Base-by-base conservation (phyloP, 2,888 invertebrate genomes). In the Lymantria dispar region DNA sequence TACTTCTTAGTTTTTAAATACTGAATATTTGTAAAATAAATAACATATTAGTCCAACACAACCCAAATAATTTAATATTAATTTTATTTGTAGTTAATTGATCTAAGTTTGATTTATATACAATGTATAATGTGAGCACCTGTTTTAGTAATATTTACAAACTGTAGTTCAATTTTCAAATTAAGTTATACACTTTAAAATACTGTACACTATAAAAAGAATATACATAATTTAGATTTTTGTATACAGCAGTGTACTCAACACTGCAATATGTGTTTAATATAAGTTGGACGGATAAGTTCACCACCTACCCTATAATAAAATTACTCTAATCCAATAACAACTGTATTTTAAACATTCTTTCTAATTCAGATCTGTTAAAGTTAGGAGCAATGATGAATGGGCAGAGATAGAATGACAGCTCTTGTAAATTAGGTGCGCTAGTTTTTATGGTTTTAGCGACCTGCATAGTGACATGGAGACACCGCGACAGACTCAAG, bases 391-490 rank as follows among this genome's bases (percentile, higher is more conserved):
- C 82, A 62, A 85, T 87, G 38, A 92, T 89, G 60, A 92, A 92
- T 43, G 92, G 92, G 58, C 92, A 92, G 37, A 90, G 76, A 61
- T 92, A 92, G 64, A 92, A 92, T 50, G 92, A 92, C 38, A 92
- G 69, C 62, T 92, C 92, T 64, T 85, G 81, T 29, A 92, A 76
- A 69, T 89, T 90, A 9, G 92, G 90, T 52, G 90, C 90, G 80
- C 85, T 87, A 13, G 81, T 76, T 75, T 90, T 91, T 43, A 92
- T 90, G 22, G 80, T 83, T 65, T 84, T 87, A 52, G 90, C 91
- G 36, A 92, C 89, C 64, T 89, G 85, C 80, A 91, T 85, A 7
- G 89, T 89, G 12, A 92, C 88, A 74, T 92, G 92, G 22, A 84
- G 72, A 69, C 92, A 92, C 48, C 92, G 74, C 10, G 92, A 92